These are phyloP conservation scores for Dolichomitus sp. DNA, from an alignment of 2,888 invertebrate species.

Conservation along the genomic window DNA sequence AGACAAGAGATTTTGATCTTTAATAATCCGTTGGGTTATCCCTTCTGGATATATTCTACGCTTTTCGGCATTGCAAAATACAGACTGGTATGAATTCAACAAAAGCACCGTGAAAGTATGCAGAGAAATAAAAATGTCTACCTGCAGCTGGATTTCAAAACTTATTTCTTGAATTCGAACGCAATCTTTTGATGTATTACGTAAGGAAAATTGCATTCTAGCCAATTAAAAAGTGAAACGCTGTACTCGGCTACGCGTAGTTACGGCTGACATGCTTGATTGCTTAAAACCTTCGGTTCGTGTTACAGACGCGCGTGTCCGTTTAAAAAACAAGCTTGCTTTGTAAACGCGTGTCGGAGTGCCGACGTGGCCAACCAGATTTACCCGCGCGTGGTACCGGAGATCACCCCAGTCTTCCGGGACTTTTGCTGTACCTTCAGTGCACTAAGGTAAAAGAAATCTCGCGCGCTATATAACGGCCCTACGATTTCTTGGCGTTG, in stretches of 20 bases:
- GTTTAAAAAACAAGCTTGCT: conserved; percentile 26
- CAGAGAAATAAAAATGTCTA: conserved; percentile 13
- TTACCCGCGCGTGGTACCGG: conserved; percentile 32
- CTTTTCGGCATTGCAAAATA: conserved; percentile 27
- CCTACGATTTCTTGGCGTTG: conserved; percentile 50
- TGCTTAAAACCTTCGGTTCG: conserved; percentile 43
- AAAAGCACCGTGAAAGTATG: not conserved
- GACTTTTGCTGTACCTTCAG: conserved; percentile 26
- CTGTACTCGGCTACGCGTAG: not conserved
- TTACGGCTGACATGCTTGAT: conserved; percentile 26
- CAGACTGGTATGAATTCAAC: conserved; percentile 32
- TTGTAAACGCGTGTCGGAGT: conserved; percentile 55
- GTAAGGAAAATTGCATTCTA: conserved; percentile 19
- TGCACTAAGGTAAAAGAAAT: conserved; percentile 29
- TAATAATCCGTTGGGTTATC: conserved; percentile 43
- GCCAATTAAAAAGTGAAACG: conserved; percentile 7
- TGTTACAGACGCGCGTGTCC: conserved; percentile 32
- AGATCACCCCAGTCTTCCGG: conserved; percentile 33
- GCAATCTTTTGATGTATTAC: conserved; percentile 10
- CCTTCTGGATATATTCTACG: conserved; percentile 17
- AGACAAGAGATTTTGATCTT: conserved; percentile 25
- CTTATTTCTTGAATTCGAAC: not conserved
- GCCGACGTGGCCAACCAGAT: conserved; percentile 42
- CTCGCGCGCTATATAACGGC: not conserved
- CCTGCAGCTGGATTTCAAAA: not conserved